phyloP scores from a whole-genome alignment of 2,797 vertebrate species.

The Picus viridis region DNA sequence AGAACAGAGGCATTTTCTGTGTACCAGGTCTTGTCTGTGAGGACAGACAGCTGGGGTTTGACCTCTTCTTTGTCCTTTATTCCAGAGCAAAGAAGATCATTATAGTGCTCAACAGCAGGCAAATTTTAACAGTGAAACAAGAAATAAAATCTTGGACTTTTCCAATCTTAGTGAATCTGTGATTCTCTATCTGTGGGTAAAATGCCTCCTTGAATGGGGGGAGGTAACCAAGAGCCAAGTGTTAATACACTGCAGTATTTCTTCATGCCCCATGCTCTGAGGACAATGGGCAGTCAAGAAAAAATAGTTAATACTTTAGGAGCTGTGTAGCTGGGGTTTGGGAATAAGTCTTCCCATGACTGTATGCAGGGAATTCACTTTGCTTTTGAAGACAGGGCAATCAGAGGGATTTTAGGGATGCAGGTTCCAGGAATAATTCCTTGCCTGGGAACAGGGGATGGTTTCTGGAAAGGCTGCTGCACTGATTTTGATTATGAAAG shows the following conservation, averaged over 20 bases:
- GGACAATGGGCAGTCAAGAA: neutral
- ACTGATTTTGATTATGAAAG: neutral
- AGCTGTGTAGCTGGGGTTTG: neutral
- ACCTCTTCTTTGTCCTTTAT: neutral
- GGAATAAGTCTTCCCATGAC: neutral
- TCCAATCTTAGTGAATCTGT: too few species aligned
- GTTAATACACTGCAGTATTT: neutral
- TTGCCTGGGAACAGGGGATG: neutral
- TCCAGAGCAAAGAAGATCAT: neutral
- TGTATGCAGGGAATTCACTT: neutral
- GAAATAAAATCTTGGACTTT: neutral
- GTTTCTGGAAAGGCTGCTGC: neutral
- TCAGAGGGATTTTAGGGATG: neutral
- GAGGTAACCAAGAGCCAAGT: neutral
- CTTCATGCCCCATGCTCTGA: neutral
- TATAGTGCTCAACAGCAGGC: neutral
- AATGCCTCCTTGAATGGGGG: neutral
- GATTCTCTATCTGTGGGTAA: neutral
- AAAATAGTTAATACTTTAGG: neutral
- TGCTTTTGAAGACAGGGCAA: neutral
- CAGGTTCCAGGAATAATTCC: neutral
- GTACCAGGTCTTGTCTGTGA: neutral
- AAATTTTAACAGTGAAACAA: neutral
- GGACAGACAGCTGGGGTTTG: neutral
- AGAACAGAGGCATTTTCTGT: neutral